Evolutionary conservation across 53 echinoderm and acorn worm genomes (phyloP).

Genomic region (Hippasteria phrygiana): DNA sequence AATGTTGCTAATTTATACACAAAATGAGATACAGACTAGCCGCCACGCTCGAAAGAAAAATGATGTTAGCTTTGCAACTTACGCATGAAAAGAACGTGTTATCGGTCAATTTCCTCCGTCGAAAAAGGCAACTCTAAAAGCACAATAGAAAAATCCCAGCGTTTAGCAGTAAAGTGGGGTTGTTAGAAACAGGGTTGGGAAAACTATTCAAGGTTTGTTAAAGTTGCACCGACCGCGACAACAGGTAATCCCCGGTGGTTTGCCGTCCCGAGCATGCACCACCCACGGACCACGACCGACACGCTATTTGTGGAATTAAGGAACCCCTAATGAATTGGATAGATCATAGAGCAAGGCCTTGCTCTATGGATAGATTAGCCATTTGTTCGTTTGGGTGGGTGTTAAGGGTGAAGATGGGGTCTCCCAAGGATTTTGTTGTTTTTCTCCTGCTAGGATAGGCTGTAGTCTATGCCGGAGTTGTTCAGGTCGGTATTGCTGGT

Average conservation of each 20-base stretch:
- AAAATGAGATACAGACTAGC: neutral
- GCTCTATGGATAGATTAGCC: neutral
- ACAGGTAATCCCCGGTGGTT: no score
- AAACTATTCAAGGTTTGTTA: neutral
- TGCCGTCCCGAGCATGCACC: no score
- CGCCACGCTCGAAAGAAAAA: no score
- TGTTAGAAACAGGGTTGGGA: neutral
- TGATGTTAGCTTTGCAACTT: neutral
- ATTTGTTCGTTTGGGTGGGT: neutral
- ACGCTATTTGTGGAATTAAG: neutral
- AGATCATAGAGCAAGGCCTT: no score
- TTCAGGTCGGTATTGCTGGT: neutral
- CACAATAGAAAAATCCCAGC: slow-evolving; percentile 1
- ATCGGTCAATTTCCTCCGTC: slow-evolving; percentile 1
- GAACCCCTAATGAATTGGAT: neutral
- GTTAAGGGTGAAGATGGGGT: neutral
- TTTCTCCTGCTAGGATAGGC: neutral
- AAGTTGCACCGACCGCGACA: no score
- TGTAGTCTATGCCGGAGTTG: neutral
- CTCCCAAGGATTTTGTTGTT: neutral
- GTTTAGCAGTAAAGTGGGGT: neutral
- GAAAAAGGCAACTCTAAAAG: neutral
- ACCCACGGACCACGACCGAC: slow-evolving; percentile 14
- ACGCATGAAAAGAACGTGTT: neutral
- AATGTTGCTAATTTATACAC: no score